Evolutionary conservation across 2,888 invertebrate genomes (phyloP).

Genomic region (Platycnemis pennipes): DNA sequence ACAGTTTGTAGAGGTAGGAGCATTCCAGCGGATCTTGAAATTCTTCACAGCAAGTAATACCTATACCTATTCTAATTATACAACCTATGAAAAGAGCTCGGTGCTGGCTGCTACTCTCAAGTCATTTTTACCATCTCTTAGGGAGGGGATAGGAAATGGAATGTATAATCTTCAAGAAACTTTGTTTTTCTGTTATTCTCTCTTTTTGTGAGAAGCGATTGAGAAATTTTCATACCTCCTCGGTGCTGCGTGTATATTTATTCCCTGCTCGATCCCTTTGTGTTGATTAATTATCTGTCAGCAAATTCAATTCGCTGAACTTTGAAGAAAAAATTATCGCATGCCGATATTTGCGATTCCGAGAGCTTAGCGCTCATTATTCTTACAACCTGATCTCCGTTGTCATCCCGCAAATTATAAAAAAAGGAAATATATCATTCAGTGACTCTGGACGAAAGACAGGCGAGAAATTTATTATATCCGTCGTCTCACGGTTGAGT

Average conservation of each 20-base stretch:
- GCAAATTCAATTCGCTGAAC: not conserved
- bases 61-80: too few species aligned
- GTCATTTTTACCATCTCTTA: too few species aligned
- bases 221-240: not conserved
- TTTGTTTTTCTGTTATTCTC: not conserved
- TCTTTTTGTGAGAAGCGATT: not conserved
- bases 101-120: too few species aligned
- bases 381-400: not conserved
- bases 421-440: slow-evolving; percentile 8
- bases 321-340: not conserved
- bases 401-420: not conserved
- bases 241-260: not conserved
- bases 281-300: not conserved
- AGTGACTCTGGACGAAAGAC: not conserved
- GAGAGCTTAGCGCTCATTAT: not conserved
- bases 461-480: slow-evolving; percentile 9
- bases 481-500: not conserved
- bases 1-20: too few species aligned
- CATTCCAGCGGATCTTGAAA: too few species aligned
- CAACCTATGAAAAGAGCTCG: too few species aligned
- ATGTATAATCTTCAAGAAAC: too few species aligned
- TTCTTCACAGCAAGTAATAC: too few species aligned
- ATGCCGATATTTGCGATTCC: not conserved
- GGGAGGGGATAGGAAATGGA: too few species aligned
- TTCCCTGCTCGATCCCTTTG: not conserved